Evolutionary conservation across 2,113 vertebrate genomes (phyloP).

Genomic region (Zosterops lateralis): DNA sequence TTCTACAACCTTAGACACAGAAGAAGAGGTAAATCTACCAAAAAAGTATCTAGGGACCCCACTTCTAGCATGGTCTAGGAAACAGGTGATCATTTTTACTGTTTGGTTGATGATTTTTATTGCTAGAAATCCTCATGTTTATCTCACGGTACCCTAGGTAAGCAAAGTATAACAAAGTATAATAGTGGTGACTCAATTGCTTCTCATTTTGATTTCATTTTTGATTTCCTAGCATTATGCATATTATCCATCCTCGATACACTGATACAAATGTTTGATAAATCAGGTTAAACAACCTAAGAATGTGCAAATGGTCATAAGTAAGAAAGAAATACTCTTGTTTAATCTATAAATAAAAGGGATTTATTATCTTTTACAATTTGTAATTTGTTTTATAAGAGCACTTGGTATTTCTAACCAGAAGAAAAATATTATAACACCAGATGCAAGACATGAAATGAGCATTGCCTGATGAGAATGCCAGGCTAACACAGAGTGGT

Average conservation of each 20-base stretch:
- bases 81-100: not conserved
- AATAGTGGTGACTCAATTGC: not conserved
- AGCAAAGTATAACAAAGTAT: not conserved
- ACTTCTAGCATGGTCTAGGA: not conserved
- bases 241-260: not conserved
- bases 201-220: not conserved
- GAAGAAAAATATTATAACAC: not conserved
- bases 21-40: not conserved
- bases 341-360: not conserved
- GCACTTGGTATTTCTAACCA: not conserved
- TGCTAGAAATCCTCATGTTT: not conserved
- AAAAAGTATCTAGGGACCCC: not conserved
- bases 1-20: not conserved
- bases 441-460: not conserved
- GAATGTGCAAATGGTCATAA: not conserved
- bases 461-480: not conserved
- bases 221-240: not conserved
- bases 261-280: not conserved
- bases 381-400: not conserved
- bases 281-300: not conserved
- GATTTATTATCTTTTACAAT: not conserved
- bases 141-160: not conserved
- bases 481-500: not conserved
- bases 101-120: not conserved
- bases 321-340: not conserved